phyloP scores from a whole-genome alignment of 2,797 vertebrate genomes.

The Enteromius fasciolatus region DNA sequence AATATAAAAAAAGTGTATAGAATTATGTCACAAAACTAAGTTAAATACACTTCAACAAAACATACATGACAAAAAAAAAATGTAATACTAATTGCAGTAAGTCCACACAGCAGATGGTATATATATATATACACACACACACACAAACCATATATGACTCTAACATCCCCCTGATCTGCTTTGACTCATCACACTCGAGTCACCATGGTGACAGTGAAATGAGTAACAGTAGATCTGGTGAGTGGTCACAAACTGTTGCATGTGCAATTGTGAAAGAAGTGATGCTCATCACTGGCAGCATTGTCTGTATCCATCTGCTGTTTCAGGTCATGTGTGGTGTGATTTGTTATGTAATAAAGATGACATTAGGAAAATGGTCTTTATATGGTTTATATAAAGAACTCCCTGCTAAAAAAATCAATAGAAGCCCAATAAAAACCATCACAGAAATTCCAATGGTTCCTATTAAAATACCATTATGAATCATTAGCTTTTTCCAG shows the following conservation, averaged over 20 bases:
- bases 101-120: slow-evolving; percentile 34
- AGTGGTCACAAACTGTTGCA: slow-evolving; percentile 38
- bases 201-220: slow-evolving; percentile 39
- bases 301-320: slow-evolving; percentile 32
- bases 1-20: background rate
- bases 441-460: too few relatives aligned
- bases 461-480: too few relatives aligned
- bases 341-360: slow-evolving; percentile 37
- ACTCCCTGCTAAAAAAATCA: too few relatives aligned
- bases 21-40: background rate
- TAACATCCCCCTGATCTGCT: slow-evolving; percentile 15
- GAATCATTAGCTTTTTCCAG: too few relatives aligned
- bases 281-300: slow-evolving; percentile 13
- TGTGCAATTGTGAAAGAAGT: slow-evolving; percentile 30
- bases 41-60: background rate
- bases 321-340: background rate
- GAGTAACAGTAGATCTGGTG: slow-evolving; percentile 38
- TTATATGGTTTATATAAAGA: background rate
- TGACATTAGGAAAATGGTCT: background rate
- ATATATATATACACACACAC: background rate
- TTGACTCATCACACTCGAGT: slow-evolving; percentile 9
- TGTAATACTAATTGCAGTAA: background rate
- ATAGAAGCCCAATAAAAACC: too few relatives aligned
- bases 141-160: background rate
- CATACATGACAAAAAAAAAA: background rate